These are phyloP conservation scores for Chloebia gouldiae DNA, from an alignment of 2,113 vertebrate species.

Conservation along the genomic window DNA sequence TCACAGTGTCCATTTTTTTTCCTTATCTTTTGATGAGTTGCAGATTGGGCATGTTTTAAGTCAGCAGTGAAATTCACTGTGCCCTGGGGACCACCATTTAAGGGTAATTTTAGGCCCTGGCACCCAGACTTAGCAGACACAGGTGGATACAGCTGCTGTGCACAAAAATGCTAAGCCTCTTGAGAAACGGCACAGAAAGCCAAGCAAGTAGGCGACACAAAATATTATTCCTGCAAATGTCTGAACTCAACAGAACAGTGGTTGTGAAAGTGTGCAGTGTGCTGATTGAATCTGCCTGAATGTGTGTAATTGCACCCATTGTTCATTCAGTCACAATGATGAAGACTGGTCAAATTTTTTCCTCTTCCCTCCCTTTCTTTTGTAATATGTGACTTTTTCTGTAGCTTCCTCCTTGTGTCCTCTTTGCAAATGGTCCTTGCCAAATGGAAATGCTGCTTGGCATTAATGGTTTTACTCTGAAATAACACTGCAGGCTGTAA, in stretches of 20 bases:
- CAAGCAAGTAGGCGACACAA: neutral
- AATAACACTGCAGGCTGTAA: neutral
- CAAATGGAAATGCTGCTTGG: neutral
- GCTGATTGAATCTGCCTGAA: neutral
- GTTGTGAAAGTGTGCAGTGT: neutral
- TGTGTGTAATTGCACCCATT: neutral
- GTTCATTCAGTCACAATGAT: neutral
- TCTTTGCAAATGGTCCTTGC: neutral
- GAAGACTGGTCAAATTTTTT: neutral
- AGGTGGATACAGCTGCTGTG: neutral
- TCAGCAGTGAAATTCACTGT: neutral
- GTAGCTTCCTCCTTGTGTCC: neutral
- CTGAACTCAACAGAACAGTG: neutral
- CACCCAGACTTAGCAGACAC: neutral
- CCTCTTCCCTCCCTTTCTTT: neutral
- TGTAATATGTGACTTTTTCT: neutral
- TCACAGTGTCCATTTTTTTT: neutral
- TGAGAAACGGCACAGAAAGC: neutral
- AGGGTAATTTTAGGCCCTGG: neutral
- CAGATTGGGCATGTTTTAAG: neutral
- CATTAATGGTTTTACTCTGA: neutral
- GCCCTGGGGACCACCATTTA: neutral
- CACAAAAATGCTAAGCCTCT: neutral
- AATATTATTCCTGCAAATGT: neutral
- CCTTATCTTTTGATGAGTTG: neutral